Conservation (phyloP, 1,140 invertebrate genomes). For the Daktulosphaira vitifoliae region DNA sequence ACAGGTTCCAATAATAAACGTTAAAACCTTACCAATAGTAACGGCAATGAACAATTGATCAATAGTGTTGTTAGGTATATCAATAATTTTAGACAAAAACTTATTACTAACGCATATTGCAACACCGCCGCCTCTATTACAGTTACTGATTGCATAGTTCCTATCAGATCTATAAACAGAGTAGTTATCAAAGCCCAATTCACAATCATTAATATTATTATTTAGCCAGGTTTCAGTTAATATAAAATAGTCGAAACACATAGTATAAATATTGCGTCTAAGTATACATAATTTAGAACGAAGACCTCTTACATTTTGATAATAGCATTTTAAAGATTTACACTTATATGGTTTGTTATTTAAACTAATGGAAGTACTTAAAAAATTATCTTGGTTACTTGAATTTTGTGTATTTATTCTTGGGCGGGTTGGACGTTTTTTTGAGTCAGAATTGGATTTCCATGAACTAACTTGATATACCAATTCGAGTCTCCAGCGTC, state of each 20-base stretch:
- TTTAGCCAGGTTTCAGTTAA: background rate
- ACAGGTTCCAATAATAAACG: background rate
- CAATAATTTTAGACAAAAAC: no score
- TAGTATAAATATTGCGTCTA: background rate
- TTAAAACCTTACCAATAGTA: background rate
- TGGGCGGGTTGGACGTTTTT: background rate
- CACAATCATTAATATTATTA: background rate
- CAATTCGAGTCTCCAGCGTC: background rate
- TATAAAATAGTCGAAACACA: background rate
- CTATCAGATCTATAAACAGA: background rate
- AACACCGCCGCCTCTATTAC: background rate
- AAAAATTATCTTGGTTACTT: background rate
- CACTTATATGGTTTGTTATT: background rate
- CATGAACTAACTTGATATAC: background rate
- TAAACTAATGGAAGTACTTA: background rate
- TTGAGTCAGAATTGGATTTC: background rate
- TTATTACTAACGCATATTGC: no score
- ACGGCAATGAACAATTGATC: background rate
- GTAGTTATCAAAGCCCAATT: background rate
- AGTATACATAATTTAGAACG: background rate
- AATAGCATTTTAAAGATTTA: background rate
- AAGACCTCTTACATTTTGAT: background rate
- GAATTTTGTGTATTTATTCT: background rate
- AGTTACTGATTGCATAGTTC: background rate
- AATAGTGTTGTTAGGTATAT: no score